Conservation (phyloP, 1,140 invertebrate species). For the Leptinotarsa texana region DNA sequence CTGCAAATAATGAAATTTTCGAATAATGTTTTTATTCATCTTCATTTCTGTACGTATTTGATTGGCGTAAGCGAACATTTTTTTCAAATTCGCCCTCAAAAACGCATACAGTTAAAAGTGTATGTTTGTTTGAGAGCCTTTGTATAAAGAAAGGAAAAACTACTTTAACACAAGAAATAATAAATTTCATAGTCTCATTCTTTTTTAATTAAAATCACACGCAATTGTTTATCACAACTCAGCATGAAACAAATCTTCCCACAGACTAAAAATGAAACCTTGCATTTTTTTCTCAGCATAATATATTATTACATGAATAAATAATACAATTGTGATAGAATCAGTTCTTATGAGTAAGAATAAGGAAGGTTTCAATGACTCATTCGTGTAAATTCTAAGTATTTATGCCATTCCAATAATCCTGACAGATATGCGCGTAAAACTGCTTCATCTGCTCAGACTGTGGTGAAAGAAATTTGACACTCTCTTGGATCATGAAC, state of each 20-base stretch:
- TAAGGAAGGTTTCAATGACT: constrained; percentile 8
- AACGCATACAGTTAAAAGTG: no score
- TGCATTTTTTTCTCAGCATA: constrained; percentile 6
- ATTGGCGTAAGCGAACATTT: no score
- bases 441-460: not conserved
- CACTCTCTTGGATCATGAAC: not conserved
- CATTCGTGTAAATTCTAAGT: not conserved
- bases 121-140: no score
- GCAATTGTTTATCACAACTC: constrained; percentile 13
- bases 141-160: no score
- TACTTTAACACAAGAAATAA: no score
- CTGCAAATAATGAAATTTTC: no score
- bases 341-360: not conserved
- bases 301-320: constrained; percentile 5
- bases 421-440: not conserved
- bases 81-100: no score
- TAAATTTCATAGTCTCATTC: no score
- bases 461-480: not conserved
- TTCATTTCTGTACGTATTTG: no score
- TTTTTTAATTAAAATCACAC: not conserved
- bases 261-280: constrained; percentile 16
- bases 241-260: constrained; percentile 16
- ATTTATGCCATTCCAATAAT: not conserved
- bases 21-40: no score
- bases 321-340: not conserved